Evolutionary conservation across 1,140 invertebrate species (phyloP).

Genomic region (Lepidurus apus): DNA sequence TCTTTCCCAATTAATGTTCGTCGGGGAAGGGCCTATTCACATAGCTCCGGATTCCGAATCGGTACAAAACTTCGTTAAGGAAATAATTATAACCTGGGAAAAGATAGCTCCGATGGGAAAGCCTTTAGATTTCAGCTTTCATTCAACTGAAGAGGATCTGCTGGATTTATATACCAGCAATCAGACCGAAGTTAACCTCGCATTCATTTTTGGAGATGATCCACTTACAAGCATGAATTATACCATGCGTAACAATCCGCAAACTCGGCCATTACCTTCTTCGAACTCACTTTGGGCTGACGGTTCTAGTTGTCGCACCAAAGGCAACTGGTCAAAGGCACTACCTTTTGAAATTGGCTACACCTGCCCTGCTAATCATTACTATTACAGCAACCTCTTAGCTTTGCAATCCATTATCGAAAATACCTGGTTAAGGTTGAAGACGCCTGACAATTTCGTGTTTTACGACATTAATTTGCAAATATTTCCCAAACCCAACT

Average conservation of each 20-base stretch:
- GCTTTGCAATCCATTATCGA: slow-evolving; percentile 65
- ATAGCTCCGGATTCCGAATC: slow-evolving; percentile 62
- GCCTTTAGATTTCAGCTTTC: slow-evolving; percentile 58
- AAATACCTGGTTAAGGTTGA: slow-evolving; percentile 62
- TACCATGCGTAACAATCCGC: slow-evolving; percentile 32
- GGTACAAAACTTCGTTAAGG: slow-evolving; percentile 59
- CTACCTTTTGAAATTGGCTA: slow-evolving; percentile 52
- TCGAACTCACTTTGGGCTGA: slow-evolving; percentile 22
- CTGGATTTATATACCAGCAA: slow-evolving; percentile 62
- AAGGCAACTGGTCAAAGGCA: slow-evolving; percentile 52
- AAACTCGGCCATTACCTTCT: slow-evolving; percentile 23
- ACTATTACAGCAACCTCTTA: slow-evolving; percentile 66
- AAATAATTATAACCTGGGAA: slow-evolving; percentile 50
- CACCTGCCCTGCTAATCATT: slow-evolving; percentile 65
- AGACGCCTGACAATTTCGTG: slow-evolving; percentile 24
- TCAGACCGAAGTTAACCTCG: slow-evolving; percentile 54
- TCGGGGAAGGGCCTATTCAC: slow-evolving; percentile 54
- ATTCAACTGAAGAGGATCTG: slow-evolving; percentile 59
- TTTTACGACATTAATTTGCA: slow-evolving; percentile 44
- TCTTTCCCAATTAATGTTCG: slow-evolving; percentile 44
- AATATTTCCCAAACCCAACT: slow-evolving; percentile 66
- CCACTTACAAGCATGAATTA: slow-evolving; percentile 25
- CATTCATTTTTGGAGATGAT: slow-evolving; percentile 59
- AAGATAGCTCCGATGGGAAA: slow-evolving; percentile 39
- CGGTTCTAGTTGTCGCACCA: slow-evolving; percentile 51